Conservation (phyloP, 2,888 invertebrate genomes). For the Coecobrya sp. region DNA sequence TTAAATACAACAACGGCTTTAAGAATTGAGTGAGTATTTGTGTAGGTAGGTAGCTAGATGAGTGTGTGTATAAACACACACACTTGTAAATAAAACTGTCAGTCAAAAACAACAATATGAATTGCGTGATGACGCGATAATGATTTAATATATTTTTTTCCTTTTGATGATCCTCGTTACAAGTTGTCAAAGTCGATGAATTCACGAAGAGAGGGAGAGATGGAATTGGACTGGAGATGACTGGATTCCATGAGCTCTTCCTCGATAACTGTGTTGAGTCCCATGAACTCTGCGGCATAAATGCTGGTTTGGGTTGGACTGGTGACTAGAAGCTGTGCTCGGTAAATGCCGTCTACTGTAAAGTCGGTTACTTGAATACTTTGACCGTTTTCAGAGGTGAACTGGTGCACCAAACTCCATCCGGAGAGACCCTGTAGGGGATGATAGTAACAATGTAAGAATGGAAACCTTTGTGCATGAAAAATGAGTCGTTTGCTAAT, state of each 20-base stretch:
- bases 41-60: background rate
- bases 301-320: slow-evolving; percentile 49
- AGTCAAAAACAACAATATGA: background rate
- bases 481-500: too few species aligned
- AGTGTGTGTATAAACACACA: background rate
- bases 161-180: slow-evolving; percentile 18
- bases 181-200: slow-evolving; percentile 60
- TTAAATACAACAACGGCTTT: background rate
- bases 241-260: slow-evolving; percentile 36
- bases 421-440: slow-evolving; percentile 74
- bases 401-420: slow-evolving; percentile 72
- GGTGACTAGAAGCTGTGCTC: slow-evolving; percentile 75
- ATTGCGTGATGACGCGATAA: background rate
- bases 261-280: slow-evolving; percentile 33
- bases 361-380: slow-evolving; percentile 67
- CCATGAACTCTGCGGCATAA: slow-evolving; percentile 74
- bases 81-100: background rate
- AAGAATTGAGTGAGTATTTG: background rate
- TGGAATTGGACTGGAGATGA: background rate
- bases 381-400: slow-evolving; percentile 57
- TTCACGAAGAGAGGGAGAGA: background rate
- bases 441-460: background rate
- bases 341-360: slow-evolving; percentile 41
- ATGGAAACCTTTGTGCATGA: too few species aligned
- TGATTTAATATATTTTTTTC: background rate